Conservation (phyloP, 2,113 vertebrate genomes). For the Xenopus borealis region DNA sequence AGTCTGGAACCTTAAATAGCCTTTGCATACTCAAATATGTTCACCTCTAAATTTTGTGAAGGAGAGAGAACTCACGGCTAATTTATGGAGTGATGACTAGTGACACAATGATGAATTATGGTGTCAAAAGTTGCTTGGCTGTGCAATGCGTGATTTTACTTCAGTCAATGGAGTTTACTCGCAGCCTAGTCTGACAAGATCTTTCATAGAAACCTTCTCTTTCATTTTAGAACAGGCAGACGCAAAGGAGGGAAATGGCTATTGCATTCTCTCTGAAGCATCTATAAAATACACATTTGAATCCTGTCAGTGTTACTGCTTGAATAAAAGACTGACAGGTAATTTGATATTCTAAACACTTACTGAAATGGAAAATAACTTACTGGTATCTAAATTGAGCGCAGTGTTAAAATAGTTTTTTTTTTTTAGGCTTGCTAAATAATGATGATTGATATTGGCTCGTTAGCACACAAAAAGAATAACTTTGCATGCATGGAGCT, state of each 20-base stretch:
- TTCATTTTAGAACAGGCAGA: neutral
- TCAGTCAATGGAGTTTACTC: slow-evolving; percentile 57
- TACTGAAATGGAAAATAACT: too few relatives aligned
- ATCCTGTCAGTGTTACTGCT: neutral
- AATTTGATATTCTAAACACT: too few relatives aligned
- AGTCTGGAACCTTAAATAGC: neutral
- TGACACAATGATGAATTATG: slow-evolving; percentile 70
- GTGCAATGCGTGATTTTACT: slow-evolving; percentile 61
- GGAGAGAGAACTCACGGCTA: slow-evolving; percentile 63
- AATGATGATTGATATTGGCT: too few relatives aligned
- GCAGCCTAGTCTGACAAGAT: slow-evolving; percentile 35
- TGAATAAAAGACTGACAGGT: too few relatives aligned
- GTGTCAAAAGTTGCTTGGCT: slow-evolving; percentile 55
- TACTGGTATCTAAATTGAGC: slow-evolving; percentile 11
- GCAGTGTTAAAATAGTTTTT: neutral
- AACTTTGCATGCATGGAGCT: too few relatives aligned
- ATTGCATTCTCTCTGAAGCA: neutral
- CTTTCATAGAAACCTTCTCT: neutral
- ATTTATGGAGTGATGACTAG: slow-evolving; percentile 71
- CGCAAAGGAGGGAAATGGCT: too few relatives aligned
- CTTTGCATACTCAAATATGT: slow-evolving; percentile 25
- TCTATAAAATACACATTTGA: neutral
- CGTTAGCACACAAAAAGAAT: too few relatives aligned
- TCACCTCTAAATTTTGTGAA: slow-evolving; percentile 41
- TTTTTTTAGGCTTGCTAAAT: too few relatives aligned